Conservation (phyloP, 2,888 invertebrate species). For the Lasioglossum morio region DNA sequence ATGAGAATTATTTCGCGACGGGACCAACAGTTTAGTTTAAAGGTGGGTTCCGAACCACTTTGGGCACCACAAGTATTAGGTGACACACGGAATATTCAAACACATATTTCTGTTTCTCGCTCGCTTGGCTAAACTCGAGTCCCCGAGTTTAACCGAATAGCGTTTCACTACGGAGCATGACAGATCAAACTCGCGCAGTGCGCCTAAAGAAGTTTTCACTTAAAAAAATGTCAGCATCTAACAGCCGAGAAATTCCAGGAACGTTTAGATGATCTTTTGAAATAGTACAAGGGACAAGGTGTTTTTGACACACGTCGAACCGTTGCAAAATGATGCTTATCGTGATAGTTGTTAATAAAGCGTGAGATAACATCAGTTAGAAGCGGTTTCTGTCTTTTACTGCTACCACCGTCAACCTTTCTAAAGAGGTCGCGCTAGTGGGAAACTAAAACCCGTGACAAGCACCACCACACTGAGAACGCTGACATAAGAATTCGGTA, state of each 20-base stretch:
- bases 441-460: neutral
- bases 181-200: too few relatives aligned
- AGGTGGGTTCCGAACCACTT: too few relatives aligned
- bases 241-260: neutral
- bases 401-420: conserved; percentile 1
- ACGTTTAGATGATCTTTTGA: neutral
- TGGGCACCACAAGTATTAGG: too few relatives aligned
- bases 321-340: neutral
- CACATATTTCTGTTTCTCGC: too few relatives aligned
- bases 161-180: too few relatives aligned
- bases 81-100: too few relatives aligned
- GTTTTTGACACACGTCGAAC: neutral
- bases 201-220: too few relatives aligned
- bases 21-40: too few relatives aligned
- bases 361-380: neutral
- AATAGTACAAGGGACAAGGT: neutral
- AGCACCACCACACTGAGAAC: conserved; percentile 3
- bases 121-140: too few relatives aligned
- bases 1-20: too few relatives aligned
- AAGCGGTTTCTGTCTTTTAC: neutral
- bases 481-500: neutral
- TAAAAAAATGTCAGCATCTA: neutral
- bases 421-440: neutral
- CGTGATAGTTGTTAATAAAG: neutral
- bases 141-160: too few relatives aligned